A percentile compares a stretch with the other conserved stretches of the same genome.
Conservation (phyloP, 2,888 invertebrate species). For the Caradrina kadenii region DNA sequence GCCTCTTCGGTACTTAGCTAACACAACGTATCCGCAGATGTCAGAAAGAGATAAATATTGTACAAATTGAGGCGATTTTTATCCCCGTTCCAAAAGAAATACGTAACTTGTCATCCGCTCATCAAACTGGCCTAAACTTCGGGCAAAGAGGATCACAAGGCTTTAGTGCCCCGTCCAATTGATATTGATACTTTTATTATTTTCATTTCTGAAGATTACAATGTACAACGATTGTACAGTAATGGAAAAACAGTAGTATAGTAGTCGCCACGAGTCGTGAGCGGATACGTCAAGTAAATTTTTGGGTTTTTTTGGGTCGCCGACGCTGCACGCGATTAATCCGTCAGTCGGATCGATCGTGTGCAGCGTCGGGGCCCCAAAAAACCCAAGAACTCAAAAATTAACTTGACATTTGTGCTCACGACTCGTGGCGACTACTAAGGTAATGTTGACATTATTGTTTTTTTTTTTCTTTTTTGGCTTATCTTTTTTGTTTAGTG, state of each 20-base stretch:
- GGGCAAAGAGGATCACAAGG: conserved; percentile 46
- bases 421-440: no score
- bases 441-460: conserved; percentile 17
- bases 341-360: no score
- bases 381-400: no score
- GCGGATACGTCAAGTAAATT: no score
- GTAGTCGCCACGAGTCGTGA: no score
- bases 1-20: not conserved
- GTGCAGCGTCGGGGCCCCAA: no score
- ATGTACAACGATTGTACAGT: not conserved
- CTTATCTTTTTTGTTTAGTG: conserved; percentile 4
- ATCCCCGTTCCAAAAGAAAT: conserved; percentile 60
- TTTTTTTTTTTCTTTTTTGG: not conserved
- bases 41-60: conserved; percentile 37
- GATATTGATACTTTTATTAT: conserved; percentile 41
- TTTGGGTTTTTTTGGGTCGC: no score
- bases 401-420: no score
- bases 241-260: conserved; percentile 5
- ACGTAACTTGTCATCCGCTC: conserved; percentile 65
- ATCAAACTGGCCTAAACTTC: conserved; percentile 62
- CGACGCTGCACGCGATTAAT: no score
- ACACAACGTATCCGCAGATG: not conserved
- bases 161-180: conserved; percentile 22
- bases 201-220: conserved; percentile 29
- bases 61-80: conserved; percentile 23